These are phyloP conservation scores for Caenorhabditis zanzibari DNA, from an alignment of 2,888 invertebrate genomes.

Conservation along the genomic window DNA sequence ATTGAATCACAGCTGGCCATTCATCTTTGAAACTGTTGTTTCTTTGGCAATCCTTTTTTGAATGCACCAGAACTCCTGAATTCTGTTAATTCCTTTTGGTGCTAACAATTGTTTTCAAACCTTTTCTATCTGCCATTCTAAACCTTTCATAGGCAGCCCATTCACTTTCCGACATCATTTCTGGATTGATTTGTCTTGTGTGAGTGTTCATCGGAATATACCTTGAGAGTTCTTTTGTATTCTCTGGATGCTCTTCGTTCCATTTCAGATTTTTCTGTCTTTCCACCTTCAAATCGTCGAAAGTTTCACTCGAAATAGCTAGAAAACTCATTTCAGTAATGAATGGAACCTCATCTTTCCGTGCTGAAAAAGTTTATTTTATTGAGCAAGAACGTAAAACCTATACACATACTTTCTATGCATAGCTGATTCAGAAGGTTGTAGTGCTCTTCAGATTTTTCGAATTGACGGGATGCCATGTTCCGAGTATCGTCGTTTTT, in stretches of 20 bases:
- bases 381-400: background rate
- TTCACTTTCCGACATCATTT: conserved; percentile 64
- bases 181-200: conserved; percentile 76
- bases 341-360: conserved; percentile 59
- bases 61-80: conserved; percentile 40
- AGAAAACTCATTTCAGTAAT: conserved; percentile 80
- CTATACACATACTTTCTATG: conserved; percentile 30
- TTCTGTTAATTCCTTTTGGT: background rate
- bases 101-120: conserved; percentile 14
- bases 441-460: conserved; percentile 31
- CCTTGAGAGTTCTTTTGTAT: background rate
- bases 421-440: conserved; percentile 28
- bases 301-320: conserved; percentile 73
- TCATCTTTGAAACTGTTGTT: conserved; percentile 57
- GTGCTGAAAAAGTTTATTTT: conserved; percentile 49
- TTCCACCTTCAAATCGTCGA: conserved; percentile 56
- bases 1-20: conserved; percentile 72
- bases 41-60: conserved; percentile 2
- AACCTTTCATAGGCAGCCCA: conserved; percentile 73
- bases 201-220: conserved; percentile 54
- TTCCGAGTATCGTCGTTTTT: conserved; percentile 27
- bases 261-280: conserved; percentile 36
- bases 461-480: background rate
- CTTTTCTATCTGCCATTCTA: conserved; percentile 19
- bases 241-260: conserved; percentile 21